Evolutionary conservation across 2,113 vertebrate species (phyloP).

Genomic region (Dryoscopus gambensis): DNA sequence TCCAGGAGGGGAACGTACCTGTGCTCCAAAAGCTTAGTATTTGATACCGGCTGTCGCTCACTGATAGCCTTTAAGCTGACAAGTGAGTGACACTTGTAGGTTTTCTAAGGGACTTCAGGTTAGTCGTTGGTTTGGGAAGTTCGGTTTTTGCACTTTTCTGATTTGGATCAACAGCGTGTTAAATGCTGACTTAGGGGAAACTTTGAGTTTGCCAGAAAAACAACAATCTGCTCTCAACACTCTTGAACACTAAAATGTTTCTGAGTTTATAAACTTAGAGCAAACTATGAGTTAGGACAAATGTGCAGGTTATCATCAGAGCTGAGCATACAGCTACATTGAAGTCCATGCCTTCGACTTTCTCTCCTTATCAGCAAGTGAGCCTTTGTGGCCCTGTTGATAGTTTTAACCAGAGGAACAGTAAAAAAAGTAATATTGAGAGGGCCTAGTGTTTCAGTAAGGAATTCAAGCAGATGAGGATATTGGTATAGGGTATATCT

Average conservation of each 20-base stretch:
- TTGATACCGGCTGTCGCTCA: neutral
- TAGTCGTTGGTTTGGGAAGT: neutral
- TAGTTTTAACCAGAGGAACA: neutral
- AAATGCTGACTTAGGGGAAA: neutral
- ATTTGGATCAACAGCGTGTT: neutral
- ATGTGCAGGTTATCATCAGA: neutral
- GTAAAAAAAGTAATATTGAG: neutral
- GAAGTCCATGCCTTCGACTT: neutral
- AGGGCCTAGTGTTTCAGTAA: neutral
- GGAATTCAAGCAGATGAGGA: neutral
- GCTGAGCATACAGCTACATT: fast-evolving
- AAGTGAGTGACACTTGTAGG: neutral
- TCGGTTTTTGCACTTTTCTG: neutral
- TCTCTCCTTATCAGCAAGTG: neutral
- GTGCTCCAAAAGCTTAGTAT: neutral
- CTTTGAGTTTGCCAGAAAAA: neutral
- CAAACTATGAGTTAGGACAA: fast-evolving
- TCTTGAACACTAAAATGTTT: neutral
- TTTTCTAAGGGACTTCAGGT: neutral
- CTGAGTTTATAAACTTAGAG: neutral
- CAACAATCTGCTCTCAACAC: neutral
- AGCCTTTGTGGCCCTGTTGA: neutral
- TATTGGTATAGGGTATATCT: neutral
- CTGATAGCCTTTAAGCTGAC: neutral
- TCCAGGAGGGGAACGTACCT: neutral